A percentile compares a stretch with the other conserved stretches of the same genome.
These are phyloP conservation scores for Cosmia pyralina DNA, from an alignment of 2,888 invertebrate genomes.

Conservation along the genomic window DNA sequence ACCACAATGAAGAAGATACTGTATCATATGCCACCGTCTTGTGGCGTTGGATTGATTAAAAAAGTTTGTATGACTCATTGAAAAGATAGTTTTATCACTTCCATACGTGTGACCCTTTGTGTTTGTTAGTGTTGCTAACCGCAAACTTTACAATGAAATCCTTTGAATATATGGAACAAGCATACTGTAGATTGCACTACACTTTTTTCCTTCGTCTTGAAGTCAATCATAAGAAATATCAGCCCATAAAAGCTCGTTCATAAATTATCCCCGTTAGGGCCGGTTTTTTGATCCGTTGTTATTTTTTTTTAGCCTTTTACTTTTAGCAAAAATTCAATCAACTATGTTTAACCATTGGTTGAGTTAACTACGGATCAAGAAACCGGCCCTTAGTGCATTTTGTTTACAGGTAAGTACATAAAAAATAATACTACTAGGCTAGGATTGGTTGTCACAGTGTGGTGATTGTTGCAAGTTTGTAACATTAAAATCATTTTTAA, in stretches of 20 bases:
- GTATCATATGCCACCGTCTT: conserved; percentile 61
- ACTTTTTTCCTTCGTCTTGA: neutral
- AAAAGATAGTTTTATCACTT: neutral
- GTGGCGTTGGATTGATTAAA: conserved; percentile 17
- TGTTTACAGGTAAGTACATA: neutral
- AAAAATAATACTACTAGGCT: neutral
- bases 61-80: neutral
- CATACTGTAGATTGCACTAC: neutral
- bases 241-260: neutral
- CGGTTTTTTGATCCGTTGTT: too few relatives aligned
- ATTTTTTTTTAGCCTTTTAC: too few relatives aligned
- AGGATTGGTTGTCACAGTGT: neutral
- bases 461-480: neutral
- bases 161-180: neutral
- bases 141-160: too few relatives aligned
- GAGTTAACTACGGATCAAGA: too few relatives aligned
- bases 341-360: too few relatives aligned
- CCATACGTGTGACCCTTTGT: neutral
- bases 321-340: too few relatives aligned
- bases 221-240: too few relatives aligned
- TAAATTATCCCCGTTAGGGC: neutral
- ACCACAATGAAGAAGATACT: conserved; percentile 58
- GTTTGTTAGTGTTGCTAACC: neutral
- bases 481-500: too few relatives aligned
- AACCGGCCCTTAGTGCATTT: neutral